These are phyloP conservation scores for Ochropleura leucogaster DNA, from an alignment of 2,888 invertebrate species.

Conservation along the genomic window DNA sequence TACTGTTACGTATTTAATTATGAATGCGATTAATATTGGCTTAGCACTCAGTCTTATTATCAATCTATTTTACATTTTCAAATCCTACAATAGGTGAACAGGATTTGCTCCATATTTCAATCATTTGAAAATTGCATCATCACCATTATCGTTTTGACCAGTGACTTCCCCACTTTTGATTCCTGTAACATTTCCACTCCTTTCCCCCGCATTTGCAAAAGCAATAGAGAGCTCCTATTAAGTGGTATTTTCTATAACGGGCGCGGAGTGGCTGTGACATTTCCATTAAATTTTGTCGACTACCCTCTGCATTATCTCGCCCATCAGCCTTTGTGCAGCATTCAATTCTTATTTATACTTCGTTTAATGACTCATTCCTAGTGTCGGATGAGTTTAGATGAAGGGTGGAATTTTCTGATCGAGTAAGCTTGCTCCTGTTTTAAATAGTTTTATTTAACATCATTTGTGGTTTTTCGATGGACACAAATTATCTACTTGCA, in stretches of 20 bases:
- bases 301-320: slow-evolving; percentile 60
- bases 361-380: slow-evolving; percentile 48
- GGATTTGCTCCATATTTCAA: not conserved
- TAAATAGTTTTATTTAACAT: slow-evolving; percentile 12
- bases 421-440: slow-evolving; percentile 14
- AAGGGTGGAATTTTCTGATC: slow-evolving; percentile 35
- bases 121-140: slow-evolving; percentile 2
- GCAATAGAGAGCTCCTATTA: slow-evolving; percentile 56
- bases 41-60: slow-evolving; percentile 14
- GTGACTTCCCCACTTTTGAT: not conserved
- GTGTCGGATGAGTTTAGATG: slow-evolving; percentile 45
- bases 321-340: slow-evolving; percentile 59
- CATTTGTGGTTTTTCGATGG: slow-evolving; percentile 10
- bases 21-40: slow-evolving; percentile 42
- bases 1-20: slow-evolving; percentile 32
- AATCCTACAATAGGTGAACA: not conserved
- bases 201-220: slow-evolving; percentile 43
- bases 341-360: slow-evolving; percentile 64
- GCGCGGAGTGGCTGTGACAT: slow-evolving; percentile 70
- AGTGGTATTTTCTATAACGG: slow-evolving; percentile 63
- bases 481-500: not conserved
- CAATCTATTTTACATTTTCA: slow-evolving; percentile 16
- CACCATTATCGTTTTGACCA: not conserved
- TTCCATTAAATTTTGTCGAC: slow-evolving; percentile 72
- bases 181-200: slow-evolving; percentile 15